A percentile compares a stretch with the other conserved stretches of the same genome.
Conservation (phyloP, 2,113 vertebrate species). For the Hydrolagus affinis region DNA sequence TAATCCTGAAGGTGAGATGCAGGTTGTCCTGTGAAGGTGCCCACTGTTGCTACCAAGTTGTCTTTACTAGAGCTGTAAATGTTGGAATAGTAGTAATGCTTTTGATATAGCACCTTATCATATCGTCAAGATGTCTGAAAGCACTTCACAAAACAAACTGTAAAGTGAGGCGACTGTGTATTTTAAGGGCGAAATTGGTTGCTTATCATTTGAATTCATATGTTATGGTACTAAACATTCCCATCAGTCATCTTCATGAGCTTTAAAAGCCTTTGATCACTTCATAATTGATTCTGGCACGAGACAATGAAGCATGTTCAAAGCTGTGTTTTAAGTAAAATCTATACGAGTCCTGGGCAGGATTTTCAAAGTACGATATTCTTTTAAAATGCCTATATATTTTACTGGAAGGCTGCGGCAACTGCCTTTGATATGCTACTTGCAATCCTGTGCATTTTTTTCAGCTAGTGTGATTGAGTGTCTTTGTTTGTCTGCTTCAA, state of each 20-base stretch:
- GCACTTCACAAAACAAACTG: no score
- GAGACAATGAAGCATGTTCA: background rate
- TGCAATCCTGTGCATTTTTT: background rate
- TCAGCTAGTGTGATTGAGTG: background rate
- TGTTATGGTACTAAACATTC: background rate
- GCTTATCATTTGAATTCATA: background rate
- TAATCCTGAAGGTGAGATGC: background rate
- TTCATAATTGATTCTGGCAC: background rate
- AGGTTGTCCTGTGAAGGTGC: background rate
- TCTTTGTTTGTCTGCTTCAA: background rate
- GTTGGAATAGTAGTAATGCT: no score
- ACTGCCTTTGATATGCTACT: background rate
- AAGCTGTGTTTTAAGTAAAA: background rate
- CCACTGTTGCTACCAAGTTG: background rate
- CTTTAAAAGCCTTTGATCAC: background rate
- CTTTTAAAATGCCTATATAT: background rate
- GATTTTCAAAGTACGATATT: background rate
- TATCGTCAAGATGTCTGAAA: no score
- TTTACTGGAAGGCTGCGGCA: background rate
- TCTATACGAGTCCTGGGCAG: background rate
- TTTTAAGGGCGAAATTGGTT: no score
- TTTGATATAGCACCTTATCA: no score
- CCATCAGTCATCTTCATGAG: background rate
- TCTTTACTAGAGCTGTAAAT: background rate
- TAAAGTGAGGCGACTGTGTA: no score